Evolutionary conservation across 2,113 vertebrate genomes (phyloP).

Genomic region (Passer montanus): DNA sequence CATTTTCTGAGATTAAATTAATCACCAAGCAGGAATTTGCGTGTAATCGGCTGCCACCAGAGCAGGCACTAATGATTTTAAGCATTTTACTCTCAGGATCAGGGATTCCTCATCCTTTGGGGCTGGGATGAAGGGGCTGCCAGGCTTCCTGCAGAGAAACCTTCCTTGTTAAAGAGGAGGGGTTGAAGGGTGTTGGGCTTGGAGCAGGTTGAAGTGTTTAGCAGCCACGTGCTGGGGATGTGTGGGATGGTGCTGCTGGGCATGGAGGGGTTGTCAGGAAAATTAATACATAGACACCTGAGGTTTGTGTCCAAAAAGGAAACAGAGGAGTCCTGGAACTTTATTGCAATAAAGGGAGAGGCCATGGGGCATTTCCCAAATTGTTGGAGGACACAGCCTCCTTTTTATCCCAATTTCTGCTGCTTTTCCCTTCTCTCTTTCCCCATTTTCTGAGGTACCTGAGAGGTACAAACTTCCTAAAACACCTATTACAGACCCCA

Average conservation of each 20-base stretch:
- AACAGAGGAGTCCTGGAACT: neutral
- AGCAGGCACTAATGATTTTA: neutral
- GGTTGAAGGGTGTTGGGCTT: neutral
- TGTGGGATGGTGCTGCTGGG: accelerated
- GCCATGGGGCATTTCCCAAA: neutral
- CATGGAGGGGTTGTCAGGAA: neutral
- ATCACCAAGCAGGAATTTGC: neutral
- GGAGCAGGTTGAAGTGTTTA: neutral
- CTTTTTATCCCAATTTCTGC: neutral
- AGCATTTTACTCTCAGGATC: neutral
- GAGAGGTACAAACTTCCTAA: neutral
- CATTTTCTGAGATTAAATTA: neutral
- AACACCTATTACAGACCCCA: neutral
- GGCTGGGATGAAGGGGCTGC: neutral
- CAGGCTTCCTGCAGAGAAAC: accelerated
- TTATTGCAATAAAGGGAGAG: neutral
- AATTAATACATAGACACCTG: neutral
- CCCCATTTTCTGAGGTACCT: neutral
- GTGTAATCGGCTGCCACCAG: neutral
- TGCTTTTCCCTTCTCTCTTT: neutral
- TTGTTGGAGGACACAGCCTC: accelerated
- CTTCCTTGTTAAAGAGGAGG: neutral
- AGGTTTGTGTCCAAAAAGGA: neutral
- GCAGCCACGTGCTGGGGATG: neutral
- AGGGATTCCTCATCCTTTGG: neutral